phyloP scores from a whole-genome alignment of 2,797 vertebrate species.

The Ctenopoma multispine region DNA sequence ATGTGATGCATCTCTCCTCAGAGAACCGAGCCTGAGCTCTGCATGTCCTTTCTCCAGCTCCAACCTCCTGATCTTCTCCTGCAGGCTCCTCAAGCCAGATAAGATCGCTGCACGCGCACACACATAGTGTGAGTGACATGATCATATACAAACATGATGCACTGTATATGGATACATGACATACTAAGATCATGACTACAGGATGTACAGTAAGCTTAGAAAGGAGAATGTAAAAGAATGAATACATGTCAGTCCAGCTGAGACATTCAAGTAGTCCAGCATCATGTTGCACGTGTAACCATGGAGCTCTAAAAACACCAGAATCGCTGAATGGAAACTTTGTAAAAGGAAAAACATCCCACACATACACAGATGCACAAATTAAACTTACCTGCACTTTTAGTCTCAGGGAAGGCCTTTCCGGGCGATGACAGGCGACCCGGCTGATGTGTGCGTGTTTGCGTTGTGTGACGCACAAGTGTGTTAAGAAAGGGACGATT shows the following conservation, averaged over 20 bases:
- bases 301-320: constrained; percentile 74
- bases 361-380: constrained; percentile 12
- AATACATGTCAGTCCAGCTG: constrained; percentile 46
- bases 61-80: constrained; percentile 92
- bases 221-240: constrained; percentile 38
- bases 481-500: constrained; percentile 88
- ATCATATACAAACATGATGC: neutral
- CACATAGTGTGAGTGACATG: constrained; percentile 5
- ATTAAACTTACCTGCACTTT: constrained; percentile 87
- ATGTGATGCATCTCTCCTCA: constrained; percentile 80
- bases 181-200: too few relatives aligned
- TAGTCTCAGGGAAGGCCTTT: constrained; percentile 92
- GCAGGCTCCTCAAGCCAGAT: constrained; percentile 94
- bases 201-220: constrained; percentile 1
- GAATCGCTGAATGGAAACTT: constrained; percentile 57
- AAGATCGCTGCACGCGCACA: constrained; percentile 86
- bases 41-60: constrained; percentile 89
- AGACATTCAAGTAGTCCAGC: constrained; percentile 60
- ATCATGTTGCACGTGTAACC: constrained; percentile 79
- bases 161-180: too few relatives aligned
- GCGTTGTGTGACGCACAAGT: constrained; percentile 59
- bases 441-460: constrained; percentile 25
- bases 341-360: constrained; percentile 22
- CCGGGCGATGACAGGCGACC: constrained; percentile 77
- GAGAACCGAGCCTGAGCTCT: constrained; percentile 81